A percentile compares a stretch with the other conserved stretches of the same genome.
phyloP scores from a whole-genome alignment of 92 coral and sea anemone genomes.

The Paragorgia papillata region DNA sequence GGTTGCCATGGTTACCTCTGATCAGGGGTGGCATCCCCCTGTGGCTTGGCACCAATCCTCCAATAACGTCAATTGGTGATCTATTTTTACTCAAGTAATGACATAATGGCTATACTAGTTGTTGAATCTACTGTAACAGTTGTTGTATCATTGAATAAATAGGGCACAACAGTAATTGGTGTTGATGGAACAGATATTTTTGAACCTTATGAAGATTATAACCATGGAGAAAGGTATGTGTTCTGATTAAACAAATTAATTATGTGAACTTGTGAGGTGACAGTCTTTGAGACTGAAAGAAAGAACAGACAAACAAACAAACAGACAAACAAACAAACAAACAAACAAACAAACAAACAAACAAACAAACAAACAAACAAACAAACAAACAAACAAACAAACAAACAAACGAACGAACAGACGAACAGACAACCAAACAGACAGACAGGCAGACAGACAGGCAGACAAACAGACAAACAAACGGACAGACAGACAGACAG shows the following conservation, averaged over 20 bases:
- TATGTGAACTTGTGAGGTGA: neutral
- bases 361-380: neutral
- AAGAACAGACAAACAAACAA: neutral
- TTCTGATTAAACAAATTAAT: too few species aligned
- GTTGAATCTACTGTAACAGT: too few species aligned
- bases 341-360: neutral
- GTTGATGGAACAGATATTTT: constrained; percentile 90
- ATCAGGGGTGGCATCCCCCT: too few species aligned
- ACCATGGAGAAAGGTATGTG: constrained; percentile 68
- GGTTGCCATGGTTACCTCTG: too few species aligned
- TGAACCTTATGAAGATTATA: constrained; percentile 71
- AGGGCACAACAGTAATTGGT: constrained; percentile 90
- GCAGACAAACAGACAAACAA: neutral
- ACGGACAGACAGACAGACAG: neutral
- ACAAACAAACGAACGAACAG: neutral
- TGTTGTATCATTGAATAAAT: too few species aligned
- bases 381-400: neutral
- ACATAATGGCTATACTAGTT: too few species aligned
- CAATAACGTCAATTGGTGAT: too few species aligned
- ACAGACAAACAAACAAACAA: neutral
- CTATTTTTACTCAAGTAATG: too few species aligned
- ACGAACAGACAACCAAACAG: neutral
- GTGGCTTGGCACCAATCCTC: too few species aligned
- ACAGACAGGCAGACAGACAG: neutral
- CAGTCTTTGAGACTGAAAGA: neutral